Base-by-base conservation (phyloP, 2,113 vertebrate species). In the Spilogale gracilis region DNA sequence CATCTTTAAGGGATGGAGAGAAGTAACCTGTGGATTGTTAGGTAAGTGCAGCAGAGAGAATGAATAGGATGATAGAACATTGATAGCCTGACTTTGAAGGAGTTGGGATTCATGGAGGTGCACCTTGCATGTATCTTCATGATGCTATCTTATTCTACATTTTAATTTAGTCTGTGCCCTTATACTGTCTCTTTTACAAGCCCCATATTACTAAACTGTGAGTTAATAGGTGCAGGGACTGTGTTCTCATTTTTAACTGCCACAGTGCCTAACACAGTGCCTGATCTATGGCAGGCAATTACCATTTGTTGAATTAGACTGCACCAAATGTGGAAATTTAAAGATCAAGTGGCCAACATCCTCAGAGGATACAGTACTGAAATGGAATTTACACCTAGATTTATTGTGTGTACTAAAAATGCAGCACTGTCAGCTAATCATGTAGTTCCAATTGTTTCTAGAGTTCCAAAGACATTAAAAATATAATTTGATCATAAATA, bases 401-500 rank as follows among this genome's bases (percentile, higher is more conserved):
- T 98, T 98, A 98, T 97, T 94, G 52, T 74, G 74, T 97, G 56
- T 90, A 93, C 89, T 98, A 97, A 98, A 98, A 97, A 93, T 95
- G 83, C 54, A 96, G 97, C 97, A 96, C 85, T 96, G 97, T 97
- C 97, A 98, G 97, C 97, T 97, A 98, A 98, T 97, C 94, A 96
- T 94, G 86, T 96, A 96, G 91, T 92, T 98, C 50, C 91, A 96
- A 97, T 96, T 96, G 97, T 97, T 97, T 96, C 92, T 69, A 65
- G 94, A 89, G 94, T 97, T 97, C 94, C 95, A 96, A 96, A 96
- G 97, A 92, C 97, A 96, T 98, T 97, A 98, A 98, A 96, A 98
- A 95, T 98, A 96, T 97, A 97, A 98, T 98, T 97, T 94, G 92
- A 97, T 97, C 97, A 97, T 98, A 98, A 98, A 96, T 98, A 97